Conservation (phyloP, 2,797 vertebrate genomes). For the Chloroceryle inda region DNA sequence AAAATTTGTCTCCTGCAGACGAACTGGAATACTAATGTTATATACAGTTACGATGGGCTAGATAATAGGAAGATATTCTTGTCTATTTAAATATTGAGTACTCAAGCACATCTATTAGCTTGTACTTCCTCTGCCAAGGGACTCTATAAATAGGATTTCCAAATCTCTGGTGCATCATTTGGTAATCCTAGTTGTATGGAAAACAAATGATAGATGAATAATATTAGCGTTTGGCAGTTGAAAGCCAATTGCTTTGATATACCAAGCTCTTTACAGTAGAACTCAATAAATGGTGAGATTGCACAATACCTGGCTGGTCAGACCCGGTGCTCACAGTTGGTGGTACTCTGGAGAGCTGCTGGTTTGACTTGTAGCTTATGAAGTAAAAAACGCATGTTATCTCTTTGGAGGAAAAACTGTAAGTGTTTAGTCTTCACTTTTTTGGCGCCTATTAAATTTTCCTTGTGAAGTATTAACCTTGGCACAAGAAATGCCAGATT, state of each 20-base stretch:
- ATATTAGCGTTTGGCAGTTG: neutral
- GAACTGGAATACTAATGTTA: slow-evolving; percentile 2
- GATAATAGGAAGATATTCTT: slow-evolving; percentile 31
- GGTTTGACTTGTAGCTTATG: neutral
- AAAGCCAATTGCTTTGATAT: neutral
- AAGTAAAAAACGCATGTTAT: neutral
- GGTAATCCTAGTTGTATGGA: slow-evolving; percentile 14
- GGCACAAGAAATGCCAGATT: neutral
- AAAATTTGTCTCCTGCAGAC: neutral
- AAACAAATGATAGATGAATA: slow-evolving; percentile 21
- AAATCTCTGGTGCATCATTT: slow-evolving; percentile 37
- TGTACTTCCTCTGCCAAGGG: slow-evolving; percentile 19
- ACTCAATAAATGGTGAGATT: neutral
- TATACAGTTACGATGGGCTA: neutral
- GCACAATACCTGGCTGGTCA: neutral
- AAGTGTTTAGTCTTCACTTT: neutral
- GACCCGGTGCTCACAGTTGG: neutral
- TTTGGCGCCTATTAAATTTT: neutral
- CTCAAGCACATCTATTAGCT: slow-evolving; percentile 43
- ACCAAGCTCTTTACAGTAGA: neutral
- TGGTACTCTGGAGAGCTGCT: neutral
- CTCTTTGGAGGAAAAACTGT: neutral
- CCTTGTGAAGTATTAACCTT: neutral
- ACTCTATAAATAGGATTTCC: slow-evolving; percentile 29
- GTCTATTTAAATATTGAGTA: slow-evolving; percentile 27